Evolutionary conservation across 2,797 vertebrate species (phyloP), one percentile per base, ranked within the genome.

Genomic region (Borostomias antarcticus): DNA sequence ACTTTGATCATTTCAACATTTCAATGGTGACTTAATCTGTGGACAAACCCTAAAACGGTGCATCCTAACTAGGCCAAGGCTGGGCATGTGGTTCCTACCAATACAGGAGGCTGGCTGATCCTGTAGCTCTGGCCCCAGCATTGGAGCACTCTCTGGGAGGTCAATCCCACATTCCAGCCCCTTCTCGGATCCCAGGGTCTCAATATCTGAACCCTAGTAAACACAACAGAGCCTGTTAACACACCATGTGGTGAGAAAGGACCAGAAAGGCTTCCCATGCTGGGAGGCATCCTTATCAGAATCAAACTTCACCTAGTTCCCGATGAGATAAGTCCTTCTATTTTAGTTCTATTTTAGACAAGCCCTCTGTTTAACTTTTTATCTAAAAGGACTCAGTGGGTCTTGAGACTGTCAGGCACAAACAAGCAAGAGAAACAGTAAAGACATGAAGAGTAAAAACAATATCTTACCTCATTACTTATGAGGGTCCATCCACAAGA

Each of bases 401-500:
- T n/a, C n/a, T n/a, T n/a, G n/a, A n/a, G 9, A 35, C 32, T 35
- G 32, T 35, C 35, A 37, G 13, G 13, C 13, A 37, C 35, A 37
- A 7, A 37, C 35, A 37, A 37, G 13, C 8, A 8, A 37, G 13
- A 37, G 8, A 52, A 25, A 28, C 15, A 28, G 8, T 52, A n/a
- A 19, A 37, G 13, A 37, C 35, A 37, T 8, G 9, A 37, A 37
- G 35, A n/a, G n/a, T n/a, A n/a, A n/a, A 45, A 61, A 25, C 37
- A 9, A 9, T 5, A 15, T n/a, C 37, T 64, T 92, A 98, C 97
- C 95, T 99, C 97, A 81, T 97, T 95, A 76, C 92, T 96, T 78
- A 99, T 95, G 75, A 98, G 94, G 51, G 95, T 98, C 97, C 97
- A 99, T 68, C 96, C 97, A 80, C 96, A 96, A 43, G 97, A 98